These are phyloP conservation scores for Dendrolimus houi DNA, from an alignment of 2,888 invertebrate genomes.

Conservation along the genomic window DNA sequence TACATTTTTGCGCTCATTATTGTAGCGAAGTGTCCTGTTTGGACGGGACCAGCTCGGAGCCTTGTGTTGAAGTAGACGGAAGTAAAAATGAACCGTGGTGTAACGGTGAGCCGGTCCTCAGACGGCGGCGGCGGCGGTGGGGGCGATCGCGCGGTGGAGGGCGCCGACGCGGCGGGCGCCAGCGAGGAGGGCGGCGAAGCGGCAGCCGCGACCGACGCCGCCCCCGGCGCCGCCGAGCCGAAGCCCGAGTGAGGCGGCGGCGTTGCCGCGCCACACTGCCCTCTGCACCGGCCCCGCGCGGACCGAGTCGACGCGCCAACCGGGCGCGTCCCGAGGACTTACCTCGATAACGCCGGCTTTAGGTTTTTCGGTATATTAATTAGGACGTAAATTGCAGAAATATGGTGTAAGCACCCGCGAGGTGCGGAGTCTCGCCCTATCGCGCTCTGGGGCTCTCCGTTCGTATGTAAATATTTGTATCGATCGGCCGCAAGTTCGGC, in stretches of 20 bases:
- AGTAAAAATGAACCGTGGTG: constrained; percentile 5
- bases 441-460: constrained; percentile 41
- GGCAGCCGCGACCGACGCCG: constrained; percentile 28
- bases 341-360: constrained; percentile 30
- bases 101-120: constrained; percentile 17
- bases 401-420: constrained; percentile 54
- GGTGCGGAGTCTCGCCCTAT: constrained; percentile 22
- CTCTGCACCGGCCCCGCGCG: constrained; percentile 13
- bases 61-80: constrained; percentile 3
- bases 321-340: constrained; percentile 14
- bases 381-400: constrained; percentile 71
- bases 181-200: constrained; percentile 32
- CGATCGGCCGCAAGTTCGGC: constrained; percentile 48
- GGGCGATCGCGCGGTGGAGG: constrained; percentile 41
- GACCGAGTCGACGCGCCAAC: constrained; percentile 18
- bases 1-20: constrained; percentile 14
- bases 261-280: constrained; percentile 13
- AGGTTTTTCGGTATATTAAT: constrained; percentile 63
- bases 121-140: constrained; percentile 37
- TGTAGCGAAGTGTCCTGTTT: constrained; percentile 3
- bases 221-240: constrained; percentile 39
- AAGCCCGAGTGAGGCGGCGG: constrained; percentile 40
- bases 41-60: background rate
- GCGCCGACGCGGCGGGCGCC: constrained; percentile 28
- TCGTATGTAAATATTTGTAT: constrained; percentile 60